phyloP scores from a whole-genome alignment of 2,888 invertebrate genomes.

The Rhingia rostrata region DNA sequence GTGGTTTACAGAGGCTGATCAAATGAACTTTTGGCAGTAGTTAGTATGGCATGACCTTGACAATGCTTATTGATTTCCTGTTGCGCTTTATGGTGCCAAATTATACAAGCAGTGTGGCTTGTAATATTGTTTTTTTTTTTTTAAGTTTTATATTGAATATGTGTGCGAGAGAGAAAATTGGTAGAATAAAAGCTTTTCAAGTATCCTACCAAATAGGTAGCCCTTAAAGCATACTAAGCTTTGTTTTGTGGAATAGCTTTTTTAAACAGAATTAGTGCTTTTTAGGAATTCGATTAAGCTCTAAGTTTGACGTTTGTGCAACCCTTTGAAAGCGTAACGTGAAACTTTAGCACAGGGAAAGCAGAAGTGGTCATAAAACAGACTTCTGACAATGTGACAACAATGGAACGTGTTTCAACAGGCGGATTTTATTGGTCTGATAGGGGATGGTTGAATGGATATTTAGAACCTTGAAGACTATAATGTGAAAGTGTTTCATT shows the following conservation, averaged over 20 bases:
- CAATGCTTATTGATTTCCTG: constrained; percentile 82
- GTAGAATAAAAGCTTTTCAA: constrained; percentile 7
- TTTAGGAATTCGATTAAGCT: constrained; percentile 12
- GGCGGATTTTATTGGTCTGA: constrained; percentile 47
- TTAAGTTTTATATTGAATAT: constrained; percentile 17
- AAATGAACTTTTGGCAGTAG: no score
- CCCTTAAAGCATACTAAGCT: constrained; percentile 29
- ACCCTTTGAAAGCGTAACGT: constrained; percentile 13
- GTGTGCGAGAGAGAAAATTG: constrained; percentile 5
- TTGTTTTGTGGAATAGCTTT: constrained; percentile 45
- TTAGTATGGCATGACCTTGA: constrained; percentile 78
- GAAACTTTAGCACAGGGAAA: constrained; percentile 4
- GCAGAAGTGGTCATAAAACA: constrained; percentile 10
- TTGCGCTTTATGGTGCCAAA: constrained; percentile 69
- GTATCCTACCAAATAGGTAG: background rate
- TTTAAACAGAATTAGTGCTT: constrained; percentile 33
- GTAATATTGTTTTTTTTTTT: background rate
- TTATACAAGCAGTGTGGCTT: constrained; percentile 5
- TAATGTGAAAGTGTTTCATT: constrained; percentile 6
- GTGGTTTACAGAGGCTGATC: constrained; percentile 8
- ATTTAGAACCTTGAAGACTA: constrained; percentile 22
- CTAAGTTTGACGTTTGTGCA: constrained; percentile 25
- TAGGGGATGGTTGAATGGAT: constrained; percentile 15
- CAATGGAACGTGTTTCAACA: constrained; percentile 56
- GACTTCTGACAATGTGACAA: constrained; percentile 44